These are phyloP conservation scores for Erethizon dorsatum DNA, from an alignment of 2,797 vertebrate genomes.

Conservation along the genomic window DNA sequence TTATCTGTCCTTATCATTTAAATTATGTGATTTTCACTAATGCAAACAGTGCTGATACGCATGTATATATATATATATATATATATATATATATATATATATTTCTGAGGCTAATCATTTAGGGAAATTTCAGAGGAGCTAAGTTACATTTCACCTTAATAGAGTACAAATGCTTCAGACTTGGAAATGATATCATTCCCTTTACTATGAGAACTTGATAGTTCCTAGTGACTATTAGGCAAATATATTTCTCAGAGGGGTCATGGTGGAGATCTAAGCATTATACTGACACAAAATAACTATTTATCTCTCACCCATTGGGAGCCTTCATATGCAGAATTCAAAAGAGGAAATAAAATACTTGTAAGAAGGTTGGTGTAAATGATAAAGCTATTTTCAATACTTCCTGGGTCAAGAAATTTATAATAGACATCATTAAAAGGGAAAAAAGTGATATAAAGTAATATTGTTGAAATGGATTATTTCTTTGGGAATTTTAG, in stretches of 20 bases:
- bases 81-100: neutral
- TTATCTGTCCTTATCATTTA: neutral
- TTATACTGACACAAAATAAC: constrained; percentile 9
- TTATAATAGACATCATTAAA: neutral
- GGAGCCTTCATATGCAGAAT: neutral
- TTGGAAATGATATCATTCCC: constrained; percentile 38
- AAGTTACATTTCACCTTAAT: constrained; percentile 17
- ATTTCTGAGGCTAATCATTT: constrained; percentile 6
- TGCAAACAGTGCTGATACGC: neutral
- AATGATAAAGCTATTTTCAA: constrained; percentile 30
- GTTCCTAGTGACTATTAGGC: neutral
- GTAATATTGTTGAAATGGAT: neutral
- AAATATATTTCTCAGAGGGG: constrained; percentile 44
- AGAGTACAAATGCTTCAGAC: constrained; percentile 11
- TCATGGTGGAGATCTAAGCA: neutral
- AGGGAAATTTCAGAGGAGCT: neutral
- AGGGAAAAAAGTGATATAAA: neutral
- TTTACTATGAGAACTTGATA: neutral
- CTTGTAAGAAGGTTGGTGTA: neutral
- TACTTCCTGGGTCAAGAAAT: neutral
- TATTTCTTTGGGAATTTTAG: constrained; percentile 37
- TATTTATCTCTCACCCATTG: neutral
- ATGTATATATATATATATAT: too few species aligned
- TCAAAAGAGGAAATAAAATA: constrained; percentile 33
- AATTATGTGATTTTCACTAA: neutral